Percentiles rank a stretch among this genome's conserved stretches.
phyloP scores from a whole-genome alignment of 2,797 vertebrate species.

The Trematomus bernacchii region DNA sequence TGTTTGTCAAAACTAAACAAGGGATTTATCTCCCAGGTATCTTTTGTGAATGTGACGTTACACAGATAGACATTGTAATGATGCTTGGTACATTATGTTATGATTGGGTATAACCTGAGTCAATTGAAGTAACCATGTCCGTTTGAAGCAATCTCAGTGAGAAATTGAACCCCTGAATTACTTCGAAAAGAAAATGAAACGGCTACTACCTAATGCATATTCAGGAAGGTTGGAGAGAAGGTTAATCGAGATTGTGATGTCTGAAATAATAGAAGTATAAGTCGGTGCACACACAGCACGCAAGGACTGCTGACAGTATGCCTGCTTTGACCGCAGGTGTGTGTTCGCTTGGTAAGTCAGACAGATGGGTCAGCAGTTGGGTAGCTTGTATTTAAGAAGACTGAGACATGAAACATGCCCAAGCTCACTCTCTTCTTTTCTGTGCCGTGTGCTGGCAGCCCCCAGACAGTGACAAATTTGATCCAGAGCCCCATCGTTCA shows the following conservation, averaged over 20 bases:
- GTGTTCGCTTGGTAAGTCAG: conserved; percentile 55
- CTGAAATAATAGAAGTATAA: conserved; percentile 34
- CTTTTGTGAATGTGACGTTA: background rate
- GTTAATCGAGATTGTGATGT: conserved; percentile 42
- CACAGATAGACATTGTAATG: background rate
- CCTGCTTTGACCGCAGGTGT: conserved; percentile 49
- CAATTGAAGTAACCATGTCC: background rate
- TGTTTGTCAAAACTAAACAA: background rate
- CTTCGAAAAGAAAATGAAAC: background rate
- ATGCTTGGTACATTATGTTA: background rate
- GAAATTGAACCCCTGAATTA: background rate
- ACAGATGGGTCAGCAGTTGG: conserved; percentile 66
- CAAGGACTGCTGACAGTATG: conserved; percentile 44
- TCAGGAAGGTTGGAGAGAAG: conserved; percentile 17
- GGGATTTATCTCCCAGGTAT: background rate
- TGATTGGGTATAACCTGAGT: background rate
- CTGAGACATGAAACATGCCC: conserved; percentile 48
- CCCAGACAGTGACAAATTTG: conserved; percentile 66
- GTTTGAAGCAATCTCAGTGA: background rate
- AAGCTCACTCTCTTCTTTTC: conserved; percentile 15
- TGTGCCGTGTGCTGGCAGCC: conserved; percentile 48
- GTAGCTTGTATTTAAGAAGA: conserved; percentile 60
- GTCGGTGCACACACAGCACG: conserved; percentile 23
- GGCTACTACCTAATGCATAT: conserved; percentile 7
- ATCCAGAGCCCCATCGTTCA: conserved; percentile 65